Conservation (phyloP, 2,888 invertebrate genomes). For the Apeira syringaria region DNA sequence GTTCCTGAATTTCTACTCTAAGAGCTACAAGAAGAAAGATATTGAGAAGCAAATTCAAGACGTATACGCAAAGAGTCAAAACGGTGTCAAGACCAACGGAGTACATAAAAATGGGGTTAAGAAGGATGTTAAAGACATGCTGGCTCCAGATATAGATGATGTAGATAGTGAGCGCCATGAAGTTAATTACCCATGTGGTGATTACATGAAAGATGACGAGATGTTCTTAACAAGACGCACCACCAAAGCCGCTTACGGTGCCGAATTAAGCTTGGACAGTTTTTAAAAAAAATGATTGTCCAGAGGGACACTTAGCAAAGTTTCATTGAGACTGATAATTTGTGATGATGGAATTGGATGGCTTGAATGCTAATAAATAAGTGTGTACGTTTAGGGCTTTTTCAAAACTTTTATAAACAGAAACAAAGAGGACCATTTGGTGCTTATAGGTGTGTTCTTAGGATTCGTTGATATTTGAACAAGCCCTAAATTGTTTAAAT, state of each 20-base stretch:
- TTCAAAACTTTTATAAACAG: conserved; percentile 32
- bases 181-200: conserved; percentile 61
- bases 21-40: conserved; percentile 77
- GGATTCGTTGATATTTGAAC: conserved; percentile 40
- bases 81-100: conserved; percentile 43
- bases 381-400: conserved; percentile 44
- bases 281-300: conserved; percentile 72
- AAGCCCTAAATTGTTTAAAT: conserved; percentile 34
- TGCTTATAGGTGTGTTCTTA: conserved; percentile 38
- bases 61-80: conserved; percentile 42
- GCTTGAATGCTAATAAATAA: conserved; percentile 45
- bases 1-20: conserved; percentile 86
- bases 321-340: conserved; percentile 75
- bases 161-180: conserved; percentile 55
- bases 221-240: conserved; percentile 64
- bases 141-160: conserved; percentile 40
- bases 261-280: conserved; percentile 62
- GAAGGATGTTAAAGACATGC: conserved; percentile 36
- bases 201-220: conserved; percentile 62
- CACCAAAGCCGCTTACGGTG: conserved; percentile 54
- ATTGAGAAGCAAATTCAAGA: conserved; percentile 48
- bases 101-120: conserved; percentile 38
- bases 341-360: conserved; percentile 65
- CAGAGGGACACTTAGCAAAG: conserved; percentile 45
- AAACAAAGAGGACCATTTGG: conserved; percentile 38